A percentile compares a stretch with the other conserved stretches of the same genome.
These are phyloP conservation scores for Cantharis rufa DNA, from an alignment of 2,888 invertebrate species.

Conservation along the genomic window DNA sequence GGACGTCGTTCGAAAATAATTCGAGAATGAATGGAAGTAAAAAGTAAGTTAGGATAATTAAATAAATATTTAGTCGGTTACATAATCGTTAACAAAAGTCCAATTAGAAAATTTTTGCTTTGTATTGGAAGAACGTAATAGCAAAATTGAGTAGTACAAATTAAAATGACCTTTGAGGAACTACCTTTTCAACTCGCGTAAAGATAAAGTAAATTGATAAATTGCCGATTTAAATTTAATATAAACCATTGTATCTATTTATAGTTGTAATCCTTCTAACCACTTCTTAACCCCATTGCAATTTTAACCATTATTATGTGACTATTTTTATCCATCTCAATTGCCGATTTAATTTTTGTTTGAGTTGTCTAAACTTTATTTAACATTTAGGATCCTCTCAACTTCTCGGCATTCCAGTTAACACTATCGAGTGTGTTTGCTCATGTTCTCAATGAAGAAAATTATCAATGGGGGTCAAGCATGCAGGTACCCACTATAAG, in stretches of 20 bases:
- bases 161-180: conserved; percentile 43
- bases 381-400: neutral
- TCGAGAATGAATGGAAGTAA: conserved; percentile 8
- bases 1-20: conserved; percentile 10
- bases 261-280: conserved; percentile 6
- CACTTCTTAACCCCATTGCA: neutral
- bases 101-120: neutral
- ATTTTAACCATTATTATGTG: neutral
- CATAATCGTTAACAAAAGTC: neutral
- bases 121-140: neutral
- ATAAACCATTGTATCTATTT: conserved; percentile 18
- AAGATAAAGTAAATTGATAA: conserved; percentile 31
- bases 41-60: conserved; percentile 4
- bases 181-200: conserved; percentile 31
- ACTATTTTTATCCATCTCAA: neutral
- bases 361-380: neutral
- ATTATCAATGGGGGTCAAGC: neutral
- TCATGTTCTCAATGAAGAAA: neutral
- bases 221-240: conserved; percentile 30
- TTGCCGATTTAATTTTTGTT: neutral
- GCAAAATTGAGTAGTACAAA: conserved; percentile 17
- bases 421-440: neutral
- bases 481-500: neutral
- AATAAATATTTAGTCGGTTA: neutral
- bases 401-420: neutral